Evolutionary conservation across 2,888 invertebrate species (phyloP).

Genomic region (Hypomecis punctinalis): DNA sequence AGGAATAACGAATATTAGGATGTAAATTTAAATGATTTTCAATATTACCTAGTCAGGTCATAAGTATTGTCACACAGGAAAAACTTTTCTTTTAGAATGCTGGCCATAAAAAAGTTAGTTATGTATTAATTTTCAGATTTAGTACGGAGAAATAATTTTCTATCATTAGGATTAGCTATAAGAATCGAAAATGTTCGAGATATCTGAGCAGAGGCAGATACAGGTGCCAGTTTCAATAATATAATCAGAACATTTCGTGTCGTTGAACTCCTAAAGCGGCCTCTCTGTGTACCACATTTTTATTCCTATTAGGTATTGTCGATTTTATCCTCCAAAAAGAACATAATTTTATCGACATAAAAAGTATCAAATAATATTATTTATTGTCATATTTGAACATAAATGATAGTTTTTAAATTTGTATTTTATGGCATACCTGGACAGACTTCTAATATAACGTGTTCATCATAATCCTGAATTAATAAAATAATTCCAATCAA

Average conservation of each 20-base stretch:
- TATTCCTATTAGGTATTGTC: constrained; percentile 6
- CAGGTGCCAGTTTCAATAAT: constrained; percentile 22
- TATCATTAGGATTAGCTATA: too few relatives aligned
- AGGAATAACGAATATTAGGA: too few relatives aligned
- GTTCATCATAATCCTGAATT: constrained; percentile 1
- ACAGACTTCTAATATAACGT: neutral
- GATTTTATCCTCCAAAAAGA: constrained; percentile 1
- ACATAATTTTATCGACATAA: neutral
- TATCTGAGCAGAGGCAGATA: constrained; percentile 1
- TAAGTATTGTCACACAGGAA: too few relatives aligned
- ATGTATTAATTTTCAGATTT: too few relatives aligned
- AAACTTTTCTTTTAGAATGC: too few relatives aligned
- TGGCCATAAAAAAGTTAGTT: too few relatives aligned
- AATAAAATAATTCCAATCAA: neutral
- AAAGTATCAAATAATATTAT: constrained; percentile 2
- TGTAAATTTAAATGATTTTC: too few relatives aligned
- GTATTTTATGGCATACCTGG: neutral
- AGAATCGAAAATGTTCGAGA: too few relatives aligned
- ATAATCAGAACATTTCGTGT: constrained; percentile 16
- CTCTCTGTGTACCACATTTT: constrained; percentile 9
- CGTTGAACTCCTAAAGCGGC: constrained; percentile 25
- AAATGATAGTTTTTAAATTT: neutral
- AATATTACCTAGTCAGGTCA: too few relatives aligned
- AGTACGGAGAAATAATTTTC: too few relatives aligned
- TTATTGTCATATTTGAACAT: constrained; percentile 11